A percentile compares a stretch with the other conserved stretches of the same genome.
Evolutionary conservation across 2,113 vertebrate genomes (phyloP).

Genomic region (Agapornis roseicollis): DNA sequence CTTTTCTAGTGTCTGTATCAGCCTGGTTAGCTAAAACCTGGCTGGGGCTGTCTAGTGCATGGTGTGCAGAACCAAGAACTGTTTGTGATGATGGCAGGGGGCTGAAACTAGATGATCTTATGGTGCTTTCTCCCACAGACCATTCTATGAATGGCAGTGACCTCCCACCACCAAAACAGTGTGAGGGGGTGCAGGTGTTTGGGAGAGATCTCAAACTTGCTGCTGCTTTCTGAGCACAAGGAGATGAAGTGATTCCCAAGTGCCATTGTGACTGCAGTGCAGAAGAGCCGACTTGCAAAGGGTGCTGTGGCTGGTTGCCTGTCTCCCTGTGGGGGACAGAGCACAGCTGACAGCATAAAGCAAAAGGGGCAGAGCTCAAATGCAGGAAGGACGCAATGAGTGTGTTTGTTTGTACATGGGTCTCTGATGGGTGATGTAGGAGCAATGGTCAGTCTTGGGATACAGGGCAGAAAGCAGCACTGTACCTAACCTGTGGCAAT

Average conservation of each 20-base stretch:
- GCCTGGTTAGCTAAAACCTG: neutral
- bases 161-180: neutral
- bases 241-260: fast-evolving
- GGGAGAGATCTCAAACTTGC: neutral
- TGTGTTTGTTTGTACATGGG: neutral
- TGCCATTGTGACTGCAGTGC: fast-evolving
- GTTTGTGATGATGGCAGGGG: neutral
- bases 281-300: neutral
- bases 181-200: neutral
- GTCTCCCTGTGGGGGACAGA: neutral
- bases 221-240: neutral
- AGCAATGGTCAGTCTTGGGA: neutral
- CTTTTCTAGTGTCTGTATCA: neutral
- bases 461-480: neutral
- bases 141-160: neutral
- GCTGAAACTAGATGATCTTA: neutral
- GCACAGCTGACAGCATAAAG: slow-evolving; percentile 55
- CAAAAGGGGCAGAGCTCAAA: slow-evolving; percentile 5
- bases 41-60: neutral
- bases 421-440: neutral
- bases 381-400: neutral
- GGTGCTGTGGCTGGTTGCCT: neutral
- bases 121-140: neutral
- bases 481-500: neutral
- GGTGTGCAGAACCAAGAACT: neutral